Base-by-base conservation (phyloP, 2,888 invertebrate genomes). In the Spatulosminthurus flaviceps region DNA sequence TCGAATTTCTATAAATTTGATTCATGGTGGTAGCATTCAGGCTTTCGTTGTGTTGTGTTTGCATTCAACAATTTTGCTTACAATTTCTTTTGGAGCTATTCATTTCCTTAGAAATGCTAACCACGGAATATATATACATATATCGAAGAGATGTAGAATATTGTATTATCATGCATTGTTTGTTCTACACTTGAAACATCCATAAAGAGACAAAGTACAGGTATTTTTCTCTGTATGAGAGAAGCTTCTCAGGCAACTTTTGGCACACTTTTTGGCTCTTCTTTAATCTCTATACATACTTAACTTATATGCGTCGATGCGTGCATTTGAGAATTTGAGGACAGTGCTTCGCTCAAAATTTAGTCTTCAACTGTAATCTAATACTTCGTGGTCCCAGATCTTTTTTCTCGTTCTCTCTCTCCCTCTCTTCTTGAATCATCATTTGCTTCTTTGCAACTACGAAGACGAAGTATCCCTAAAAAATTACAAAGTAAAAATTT, bases 181-280 rank as follows among this genome's bases (percentile, higher is more conserved):
- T 34, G 34, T 9, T 9, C 34, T 34, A 4, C 34, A 4, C 19
- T n/a, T n/a, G n/a, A 61, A 24, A 61, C 9, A 24, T 21, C 13
- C 24, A 22, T 11, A 61, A 11, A 61, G n/a, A 24, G 11, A 61
- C 24, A 11, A 61, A 24, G 24, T 24, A 61, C n/a, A 61, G 22
- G 24, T 5, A 51, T 51, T 19, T 51, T 19, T 51, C 67, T 67
- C 4, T 67, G 1, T 67, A 34, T 34, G 34, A 34, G 34, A 7
- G 34, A 34, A 41, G 41, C 41, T 41, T 41, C 51, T 34, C 34
- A 34, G 34, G 16, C 41, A 51, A 77, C 43, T 80, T 80, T 80
- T 80, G 79, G 79, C 79, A 80, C 79, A 80, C 79, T 80, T 80
- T 79, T 77, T 42, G 13, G 5, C 5, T 34, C 34, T 26, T 34